These are phyloP conservation scores for Trissoscelio sp. DNA, from an alignment of 2,888 invertebrate species.

Conservation along the genomic window DNA sequence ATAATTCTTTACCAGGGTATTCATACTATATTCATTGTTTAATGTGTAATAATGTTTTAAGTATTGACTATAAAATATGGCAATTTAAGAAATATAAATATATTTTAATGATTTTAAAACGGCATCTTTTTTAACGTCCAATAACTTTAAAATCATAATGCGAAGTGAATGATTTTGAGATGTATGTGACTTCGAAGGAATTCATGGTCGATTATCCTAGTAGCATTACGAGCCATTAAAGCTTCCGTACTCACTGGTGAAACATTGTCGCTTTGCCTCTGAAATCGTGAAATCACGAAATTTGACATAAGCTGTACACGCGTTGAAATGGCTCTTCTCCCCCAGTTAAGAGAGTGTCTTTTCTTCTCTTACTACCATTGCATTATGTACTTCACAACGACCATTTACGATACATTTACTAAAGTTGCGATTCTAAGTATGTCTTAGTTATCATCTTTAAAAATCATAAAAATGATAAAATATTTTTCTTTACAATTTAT, in stretches of 20 bases:
- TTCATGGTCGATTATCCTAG: conserved; percentile 80
- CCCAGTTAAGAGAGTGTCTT: conserved; percentile 76
- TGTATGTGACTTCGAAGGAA: conserved; percentile 73
- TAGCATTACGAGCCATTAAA: conserved; percentile 79
- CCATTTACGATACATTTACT: conserved; percentile 83
- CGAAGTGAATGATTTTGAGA: conserved; percentile 65
- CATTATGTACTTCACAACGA: conserved; percentile 83
- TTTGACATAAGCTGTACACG: conserved; percentile 74
- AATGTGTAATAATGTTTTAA: too few relatives aligned
- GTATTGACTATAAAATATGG: neutral
- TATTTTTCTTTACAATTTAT: conserved; percentile 21
- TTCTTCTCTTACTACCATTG: conserved; percentile 75
- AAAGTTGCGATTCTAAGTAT: conserved; percentile 65
- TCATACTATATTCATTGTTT: too few relatives aligned
- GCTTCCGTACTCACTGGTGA: conserved; percentile 72
- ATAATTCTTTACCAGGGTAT: too few relatives aligned
- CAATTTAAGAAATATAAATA: neutral
- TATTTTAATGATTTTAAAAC: conserved; percentile 10
- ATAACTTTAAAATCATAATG: conserved; percentile 62
- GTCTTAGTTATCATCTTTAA: conserved; percentile 61
- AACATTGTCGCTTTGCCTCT: conserved; percentile 73
- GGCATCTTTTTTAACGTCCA: conserved; percentile 17
- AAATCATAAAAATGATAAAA: conserved; percentile 38
- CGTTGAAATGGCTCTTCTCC: conserved; percentile 79
- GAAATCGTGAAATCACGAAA: conserved; percentile 76